These are phyloP conservation scores for Promerops cafer DNA, from an alignment of 2,113 vertebrate species.

Conservation along the genomic window DNA sequence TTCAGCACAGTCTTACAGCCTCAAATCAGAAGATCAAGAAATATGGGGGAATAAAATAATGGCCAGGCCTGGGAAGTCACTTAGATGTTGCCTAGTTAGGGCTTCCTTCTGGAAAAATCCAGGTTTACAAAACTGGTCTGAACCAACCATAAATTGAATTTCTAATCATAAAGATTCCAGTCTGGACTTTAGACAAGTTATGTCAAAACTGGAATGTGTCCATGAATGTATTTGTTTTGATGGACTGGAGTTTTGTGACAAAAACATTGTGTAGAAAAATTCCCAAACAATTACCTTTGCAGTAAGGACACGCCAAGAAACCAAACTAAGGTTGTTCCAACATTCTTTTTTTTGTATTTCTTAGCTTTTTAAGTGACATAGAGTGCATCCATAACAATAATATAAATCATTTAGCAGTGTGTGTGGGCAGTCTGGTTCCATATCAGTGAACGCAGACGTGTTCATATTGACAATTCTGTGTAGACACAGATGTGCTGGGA, in stretches of 20 bases:
- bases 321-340: not conserved
- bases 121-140: not conserved
- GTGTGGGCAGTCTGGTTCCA: not conserved
- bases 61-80: not conserved
- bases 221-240: not conserved
- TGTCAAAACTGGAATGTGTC: not conserved
- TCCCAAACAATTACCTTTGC: not conserved
- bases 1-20: not conserved
- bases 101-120: not conserved
- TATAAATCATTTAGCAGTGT: not conserved
- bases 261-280: not conserved
- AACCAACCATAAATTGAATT: not conserved
- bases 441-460: not conserved
- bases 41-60: not conserved
- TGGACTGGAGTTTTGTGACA: not conserved
- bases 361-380: not conserved
- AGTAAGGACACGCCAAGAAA: not conserved
- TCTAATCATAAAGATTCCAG: not conserved
- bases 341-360: not conserved
- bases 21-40: not conserved
- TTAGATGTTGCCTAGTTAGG: not conserved
- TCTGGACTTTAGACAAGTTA: not conserved
- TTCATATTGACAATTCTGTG: rapidly evolving
- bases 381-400: not conserved
- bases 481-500: not conserved